Evolutionary conservation across 2,888 invertebrate genomes (phyloP), one percentile per base, ranked within the genome.

Genomic region (Callyntrura guangdongensis): DNA sequence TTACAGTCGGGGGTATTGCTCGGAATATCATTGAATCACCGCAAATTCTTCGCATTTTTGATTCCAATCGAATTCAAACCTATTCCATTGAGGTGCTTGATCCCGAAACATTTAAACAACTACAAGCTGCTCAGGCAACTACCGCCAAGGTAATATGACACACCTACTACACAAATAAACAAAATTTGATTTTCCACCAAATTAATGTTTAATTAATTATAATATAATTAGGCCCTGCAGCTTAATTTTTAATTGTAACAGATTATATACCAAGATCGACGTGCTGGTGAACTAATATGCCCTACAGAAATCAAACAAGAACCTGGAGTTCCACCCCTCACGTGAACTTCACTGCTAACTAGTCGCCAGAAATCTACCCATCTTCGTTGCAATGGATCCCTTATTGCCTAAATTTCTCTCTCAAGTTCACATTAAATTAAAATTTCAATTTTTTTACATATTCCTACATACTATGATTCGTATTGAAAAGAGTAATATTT

Each of bases 1-100:
- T 93, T 36, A 93, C 93, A 6, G 91, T 93, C 4, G 93, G 93
- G 77, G 88, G 92, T 12, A 93, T 93, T 17, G 92, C 92, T 9
- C 74, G 92, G 81, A 92, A 91, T 89, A 83, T 92, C 83, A 88
- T 92, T 22, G 92, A 93, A 53, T 91, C 91, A 45, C 94, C 94
- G 12, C 94, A 94, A 86, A 93, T 93, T 77, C 92, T 94, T 12
- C 89, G 94, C 77, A 93, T 94, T 84, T 94, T 94, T 86, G 93
- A 93, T 74, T 93, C 93, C 11, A 93, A 93, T 79, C 90, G 93
- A 45, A 93, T 93, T 89, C 94, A 94, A 91, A 93, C 94, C 3
- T 94, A 94, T 86, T 93, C 93, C 27, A 94, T 93, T 67, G 93
- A 94, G 92, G 93, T 94, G 86, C 91, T 94, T 27, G 94, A 94